Conservation (phyloP, 2,113 vertebrate genomes). For the Miniopterus natalensis region DNA sequence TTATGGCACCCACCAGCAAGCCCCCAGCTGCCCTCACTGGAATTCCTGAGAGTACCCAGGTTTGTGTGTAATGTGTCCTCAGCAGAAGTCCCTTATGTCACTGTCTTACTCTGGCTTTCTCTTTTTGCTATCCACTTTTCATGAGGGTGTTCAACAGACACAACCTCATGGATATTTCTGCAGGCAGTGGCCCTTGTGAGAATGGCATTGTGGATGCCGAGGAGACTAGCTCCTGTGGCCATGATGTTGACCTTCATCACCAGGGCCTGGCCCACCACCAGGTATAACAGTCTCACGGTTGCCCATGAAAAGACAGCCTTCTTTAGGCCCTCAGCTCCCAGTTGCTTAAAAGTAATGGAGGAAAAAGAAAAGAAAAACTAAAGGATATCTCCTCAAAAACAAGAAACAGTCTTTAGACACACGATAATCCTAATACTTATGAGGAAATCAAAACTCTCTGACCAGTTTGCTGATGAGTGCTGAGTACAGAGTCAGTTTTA, state of each 20-base stretch:
- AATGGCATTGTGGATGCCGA: rapidly evolving
- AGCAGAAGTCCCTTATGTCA: background rate
- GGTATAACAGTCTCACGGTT: background rate
- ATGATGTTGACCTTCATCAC: background rate
- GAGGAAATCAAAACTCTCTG: background rate
- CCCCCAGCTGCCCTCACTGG: background rate
- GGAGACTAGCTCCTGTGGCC: rapidly evolving
- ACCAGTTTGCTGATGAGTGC: background rate
- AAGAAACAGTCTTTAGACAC: background rate
- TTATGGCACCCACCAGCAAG: background rate
- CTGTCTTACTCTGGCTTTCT: background rate
- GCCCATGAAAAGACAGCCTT: background rate
- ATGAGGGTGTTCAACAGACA: background rate
- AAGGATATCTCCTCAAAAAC: background rate
- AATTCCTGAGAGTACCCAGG: background rate
- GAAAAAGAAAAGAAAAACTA: background rate
- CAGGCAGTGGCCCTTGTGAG: rapidly evolving
- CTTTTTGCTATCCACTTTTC: background rate
- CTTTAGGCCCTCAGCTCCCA: background rate
- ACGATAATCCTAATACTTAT: background rate
- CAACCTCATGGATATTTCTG: background rate
- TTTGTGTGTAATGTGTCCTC: background rate
- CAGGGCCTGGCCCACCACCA: too few relatives aligned
- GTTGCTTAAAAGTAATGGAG: background rate
- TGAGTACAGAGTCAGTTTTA: background rate